Conservation (phyloP, 1,140 invertebrate species). For the Stegodyphus dumicola region DNA sequence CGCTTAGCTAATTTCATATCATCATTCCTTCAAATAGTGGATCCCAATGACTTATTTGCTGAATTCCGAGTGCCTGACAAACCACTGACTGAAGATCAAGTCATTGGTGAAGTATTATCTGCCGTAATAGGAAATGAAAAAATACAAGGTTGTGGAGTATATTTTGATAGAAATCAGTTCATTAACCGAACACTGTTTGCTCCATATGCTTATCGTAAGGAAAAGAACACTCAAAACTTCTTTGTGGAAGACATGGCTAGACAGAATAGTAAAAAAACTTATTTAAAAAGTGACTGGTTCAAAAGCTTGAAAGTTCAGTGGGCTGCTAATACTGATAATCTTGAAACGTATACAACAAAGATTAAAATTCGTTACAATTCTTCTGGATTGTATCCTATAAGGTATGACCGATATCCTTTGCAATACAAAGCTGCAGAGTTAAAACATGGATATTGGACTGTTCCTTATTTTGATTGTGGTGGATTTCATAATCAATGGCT, state of each 20-base stretch:
- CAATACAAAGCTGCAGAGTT: conserved; percentile 85
- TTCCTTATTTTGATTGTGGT: conserved; percentile 93
- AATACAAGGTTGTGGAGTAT: conserved; percentile 91
- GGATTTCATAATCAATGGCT: conserved; percentile 82
- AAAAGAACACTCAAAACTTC: conserved; percentile 84
- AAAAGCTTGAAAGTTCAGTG: conserved; percentile 89
- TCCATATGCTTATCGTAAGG: conserved; percentile 91
- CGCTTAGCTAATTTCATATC: conserved; percentile 83
- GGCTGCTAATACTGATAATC: conserved; percentile 90
- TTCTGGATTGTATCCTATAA: conserved; percentile 81
- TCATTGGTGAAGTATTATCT: conserved; percentile 92
- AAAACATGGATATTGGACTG: conserved; percentile 91
- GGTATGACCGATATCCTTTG: conserved; percentile 91
- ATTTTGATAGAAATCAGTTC: conserved; percentile 97
- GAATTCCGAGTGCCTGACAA: conserved; percentile 87
- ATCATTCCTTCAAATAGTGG: conserved; percentile 78
- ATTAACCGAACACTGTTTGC: conserved; percentile 87
- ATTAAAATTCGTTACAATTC: conserved; percentile 91
- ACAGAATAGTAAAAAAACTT: conserved; percentile 62
- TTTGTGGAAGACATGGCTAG: conserved; percentile 88
- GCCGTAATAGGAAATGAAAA: conserved; percentile 89
- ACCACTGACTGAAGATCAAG: conserved; percentile 90
- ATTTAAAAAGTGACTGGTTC: conserved; percentile 88
- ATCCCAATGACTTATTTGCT: conserved; percentile 93
- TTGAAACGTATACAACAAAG: conserved; percentile 93